Evolutionary conservation across 2,113 vertebrate species (phyloP).

Genomic region (Podilymbus podiceps): DNA sequence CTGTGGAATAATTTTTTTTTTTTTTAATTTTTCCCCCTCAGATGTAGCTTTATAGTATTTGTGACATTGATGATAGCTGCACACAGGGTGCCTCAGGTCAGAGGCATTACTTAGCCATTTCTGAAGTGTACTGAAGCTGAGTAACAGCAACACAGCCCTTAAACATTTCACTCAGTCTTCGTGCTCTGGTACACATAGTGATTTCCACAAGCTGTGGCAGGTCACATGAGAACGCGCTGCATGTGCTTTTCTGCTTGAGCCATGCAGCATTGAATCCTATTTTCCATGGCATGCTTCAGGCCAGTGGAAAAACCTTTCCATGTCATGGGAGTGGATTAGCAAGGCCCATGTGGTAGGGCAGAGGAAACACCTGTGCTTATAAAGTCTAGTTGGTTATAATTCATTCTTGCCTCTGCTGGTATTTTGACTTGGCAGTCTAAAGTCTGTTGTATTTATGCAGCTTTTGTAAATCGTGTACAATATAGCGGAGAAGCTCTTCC

Average conservation of each 20-base stretch:
- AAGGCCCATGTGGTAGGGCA: not conserved
- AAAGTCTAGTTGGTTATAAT: not conserved
- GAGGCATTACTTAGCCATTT: not conserved
- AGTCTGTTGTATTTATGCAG: not conserved
- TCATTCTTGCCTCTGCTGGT: not conserved
- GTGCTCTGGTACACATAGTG: not conserved
- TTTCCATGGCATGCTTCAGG: not conserved
- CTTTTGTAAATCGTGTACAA: rapidly evolving
- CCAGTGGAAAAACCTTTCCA: not conserved
- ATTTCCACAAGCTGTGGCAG: slow-evolving; percentile 18
- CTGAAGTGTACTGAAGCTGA: not conserved
- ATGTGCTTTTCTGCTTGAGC: not conserved
- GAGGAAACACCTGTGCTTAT: slow-evolving; percentile 11
- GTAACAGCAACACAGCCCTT: not conserved
- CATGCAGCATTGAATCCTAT: not conserved
- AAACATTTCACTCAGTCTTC: not conserved
- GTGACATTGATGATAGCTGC: not conserved
- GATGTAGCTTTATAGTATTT: not conserved
- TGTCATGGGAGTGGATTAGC: not conserved
- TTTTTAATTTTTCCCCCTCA: not conserved
- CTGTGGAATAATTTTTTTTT: rapidly evolving
- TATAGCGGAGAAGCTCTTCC: not conserved
- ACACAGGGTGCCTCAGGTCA: not conserved
- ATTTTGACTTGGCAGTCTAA: not conserved
- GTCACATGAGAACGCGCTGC: not conserved